These are phyloP conservation scores for Acanthosepion esculentum DNA, from an alignment of 2,888 invertebrate genomes.

Conservation along the genomic window DNA sequence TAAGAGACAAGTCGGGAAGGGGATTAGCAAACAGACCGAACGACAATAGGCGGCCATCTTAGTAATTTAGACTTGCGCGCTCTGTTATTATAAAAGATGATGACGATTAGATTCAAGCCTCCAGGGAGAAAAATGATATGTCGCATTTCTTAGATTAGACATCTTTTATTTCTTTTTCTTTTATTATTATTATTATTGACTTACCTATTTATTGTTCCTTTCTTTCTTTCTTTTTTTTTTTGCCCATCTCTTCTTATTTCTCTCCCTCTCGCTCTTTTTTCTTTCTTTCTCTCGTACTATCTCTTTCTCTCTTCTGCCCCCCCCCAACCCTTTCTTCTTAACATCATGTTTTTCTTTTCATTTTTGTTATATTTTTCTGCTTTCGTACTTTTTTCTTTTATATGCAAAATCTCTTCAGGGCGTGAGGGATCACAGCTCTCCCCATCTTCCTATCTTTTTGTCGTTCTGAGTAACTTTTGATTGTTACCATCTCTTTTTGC, in stretches of 20 bases:
- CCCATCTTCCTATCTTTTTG: too few relatives aligned
- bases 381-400: not conserved
- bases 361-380: not conserved
- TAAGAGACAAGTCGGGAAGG: not conserved
- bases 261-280: not conserved
- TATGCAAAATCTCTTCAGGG: too few relatives aligned
- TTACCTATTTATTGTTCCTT: not conserved
- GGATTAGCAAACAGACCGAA: not conserved
- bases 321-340: not conserved
- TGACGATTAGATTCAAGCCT: not conserved
- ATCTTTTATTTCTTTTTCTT: not conserved
- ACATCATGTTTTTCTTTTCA: too few relatives aligned
- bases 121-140: not conserved
- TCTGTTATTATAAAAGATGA: not conserved
- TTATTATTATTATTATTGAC: too few relatives aligned
- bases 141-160: not conserved
- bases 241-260: not conserved
- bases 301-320: not conserved
- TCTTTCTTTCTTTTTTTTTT: not conserved
- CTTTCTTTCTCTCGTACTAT: not conserved
- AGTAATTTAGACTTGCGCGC: not conserved
- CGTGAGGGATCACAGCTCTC: too few relatives aligned
- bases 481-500: too few relatives aligned
- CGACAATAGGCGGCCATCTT: slow-evolving; percentile 1
- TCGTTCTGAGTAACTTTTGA: too few relatives aligned